Percentiles rank a stretch among this genome's conserved stretches.
Evolutionary conservation across 1,140 invertebrate species (phyloP).

Genomic region (Acromyrmex heyeri): DNA sequence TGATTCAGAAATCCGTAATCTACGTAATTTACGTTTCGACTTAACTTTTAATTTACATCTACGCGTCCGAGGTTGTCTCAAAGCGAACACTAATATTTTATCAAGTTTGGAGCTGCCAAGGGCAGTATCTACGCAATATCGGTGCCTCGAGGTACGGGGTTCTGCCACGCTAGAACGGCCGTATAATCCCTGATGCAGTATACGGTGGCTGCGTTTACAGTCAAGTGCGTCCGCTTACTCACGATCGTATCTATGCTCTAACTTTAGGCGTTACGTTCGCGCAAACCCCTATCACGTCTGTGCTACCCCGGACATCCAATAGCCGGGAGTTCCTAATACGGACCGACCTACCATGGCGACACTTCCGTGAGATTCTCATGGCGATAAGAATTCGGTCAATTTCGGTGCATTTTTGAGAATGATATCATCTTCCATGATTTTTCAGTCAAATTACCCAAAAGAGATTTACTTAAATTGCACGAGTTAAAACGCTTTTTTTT

Average conservation of each 20-base stretch:
- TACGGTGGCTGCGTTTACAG: constrained; percentile 50
- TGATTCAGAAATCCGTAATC: not conserved
- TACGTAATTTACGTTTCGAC: not conserved
- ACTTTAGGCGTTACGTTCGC: constrained; percentile 68
- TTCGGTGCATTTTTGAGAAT: constrained; percentile 8
- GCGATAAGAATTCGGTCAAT: constrained; percentile 55
- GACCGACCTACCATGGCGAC: constrained; percentile 25
- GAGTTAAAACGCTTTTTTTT: not conserved
- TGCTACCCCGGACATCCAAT: constrained; percentile 63
- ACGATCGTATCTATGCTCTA: constrained; percentile 68
- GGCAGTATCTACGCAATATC: constrained; percentile 48
- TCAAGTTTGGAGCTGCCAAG: constrained; percentile 5
- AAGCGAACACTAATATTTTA: constrained; percentile 30
- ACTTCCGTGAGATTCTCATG: constrained; percentile 45
- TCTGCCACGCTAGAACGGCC: constrained; percentile 5
- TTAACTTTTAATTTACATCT: constrained; percentile 18
- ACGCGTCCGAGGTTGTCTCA: not conserved
- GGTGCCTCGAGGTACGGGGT: constrained; percentile 32
- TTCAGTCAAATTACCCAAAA: not conserved
- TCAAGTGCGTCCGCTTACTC: constrained; percentile 66
- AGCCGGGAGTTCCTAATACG: constrained; percentile 38
- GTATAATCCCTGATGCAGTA: constrained; percentile 50
- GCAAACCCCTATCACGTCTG: constrained; percentile 61
- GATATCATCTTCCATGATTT: not conserved
- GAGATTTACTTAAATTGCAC: not conserved